Percentiles rank a stretch among this genome's conserved stretches.
Evolutionary conservation across 2,888 invertebrate genomes (phyloP).

Genomic region (Rotaria sp.): DNA sequence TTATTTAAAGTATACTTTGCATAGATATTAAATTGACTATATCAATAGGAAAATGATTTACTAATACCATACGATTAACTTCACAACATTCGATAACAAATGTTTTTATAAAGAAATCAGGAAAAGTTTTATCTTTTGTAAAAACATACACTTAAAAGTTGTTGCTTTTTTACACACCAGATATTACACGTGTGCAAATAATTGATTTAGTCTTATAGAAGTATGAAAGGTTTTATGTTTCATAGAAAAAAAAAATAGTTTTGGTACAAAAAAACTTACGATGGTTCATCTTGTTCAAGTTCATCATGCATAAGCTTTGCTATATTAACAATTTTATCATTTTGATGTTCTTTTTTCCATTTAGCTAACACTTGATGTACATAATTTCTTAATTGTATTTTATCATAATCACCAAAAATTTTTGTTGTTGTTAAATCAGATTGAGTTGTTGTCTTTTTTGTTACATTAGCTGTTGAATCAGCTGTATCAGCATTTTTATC

Average conservation of each 20-base stretch:
- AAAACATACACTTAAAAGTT: no score
- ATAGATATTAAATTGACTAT: not conserved
- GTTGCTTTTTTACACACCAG: not conserved
- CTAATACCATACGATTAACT: no score
- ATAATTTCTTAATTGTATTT: conserved; percentile 10
- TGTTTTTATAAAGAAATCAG: no score
- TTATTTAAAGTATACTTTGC: not conserved
- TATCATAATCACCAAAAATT: not conserved
- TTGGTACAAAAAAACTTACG: not conserved
- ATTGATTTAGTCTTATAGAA: not conserved
- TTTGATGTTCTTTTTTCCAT: not conserved
- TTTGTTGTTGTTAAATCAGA: not conserved
- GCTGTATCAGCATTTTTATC: not conserved
- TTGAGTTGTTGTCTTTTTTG: not conserved
- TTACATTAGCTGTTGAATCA: not conserved
- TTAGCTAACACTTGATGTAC: not conserved
- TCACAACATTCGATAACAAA: no score
- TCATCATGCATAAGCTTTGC: not conserved
- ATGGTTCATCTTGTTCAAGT: not conserved
- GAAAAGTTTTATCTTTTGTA: no score
- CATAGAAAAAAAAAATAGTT: not conserved
- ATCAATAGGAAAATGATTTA: no score
- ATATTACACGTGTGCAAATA: not conserved
- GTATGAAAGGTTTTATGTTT: not conserved
- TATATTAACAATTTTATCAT: not conserved